Evolutionary conservation across 2,113 vertebrate species (phyloP).

Genomic region (Trogon surrucura): DNA sequence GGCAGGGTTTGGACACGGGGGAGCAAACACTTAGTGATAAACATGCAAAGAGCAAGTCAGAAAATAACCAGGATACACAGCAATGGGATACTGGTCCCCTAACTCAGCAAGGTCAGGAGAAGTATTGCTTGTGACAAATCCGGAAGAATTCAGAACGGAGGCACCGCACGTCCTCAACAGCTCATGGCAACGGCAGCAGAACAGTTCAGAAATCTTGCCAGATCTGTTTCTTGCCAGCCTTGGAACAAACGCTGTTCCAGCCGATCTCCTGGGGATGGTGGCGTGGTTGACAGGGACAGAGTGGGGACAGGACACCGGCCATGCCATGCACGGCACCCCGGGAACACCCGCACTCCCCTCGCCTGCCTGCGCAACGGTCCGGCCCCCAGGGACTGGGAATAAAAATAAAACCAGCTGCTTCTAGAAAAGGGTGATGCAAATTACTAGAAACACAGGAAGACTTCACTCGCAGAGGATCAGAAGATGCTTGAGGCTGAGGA

Average conservation of each 20-base stretch:
- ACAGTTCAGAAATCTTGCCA: neutral
- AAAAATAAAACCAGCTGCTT: neutral
- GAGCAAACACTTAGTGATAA: neutral
- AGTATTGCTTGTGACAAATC: neutral
- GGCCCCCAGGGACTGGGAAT: neutral
- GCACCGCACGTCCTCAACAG: neutral
- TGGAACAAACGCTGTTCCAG: neutral
- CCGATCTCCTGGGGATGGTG: accelerated
- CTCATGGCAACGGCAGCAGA: accelerated
- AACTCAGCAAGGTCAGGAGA: neutral
- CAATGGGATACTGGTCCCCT: neutral
- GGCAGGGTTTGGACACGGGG: neutral
- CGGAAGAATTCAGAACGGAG: neutral
- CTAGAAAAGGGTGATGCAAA: neutral
- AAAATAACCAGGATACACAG: accelerated
- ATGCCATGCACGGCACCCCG: accelerated
- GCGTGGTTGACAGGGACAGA: accelerated
- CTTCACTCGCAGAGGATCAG: neutral
- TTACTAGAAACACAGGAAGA: neutral
- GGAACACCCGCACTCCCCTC: neutral
- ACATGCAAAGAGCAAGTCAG: neutral
- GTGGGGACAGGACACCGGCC: neutral
- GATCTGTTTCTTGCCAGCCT: neutral
- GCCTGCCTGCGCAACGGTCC: neutral
- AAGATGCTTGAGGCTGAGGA: neutral